Conservation (phyloP, 1,140 invertebrate species). For the Neodiprion virginianus region DNA sequence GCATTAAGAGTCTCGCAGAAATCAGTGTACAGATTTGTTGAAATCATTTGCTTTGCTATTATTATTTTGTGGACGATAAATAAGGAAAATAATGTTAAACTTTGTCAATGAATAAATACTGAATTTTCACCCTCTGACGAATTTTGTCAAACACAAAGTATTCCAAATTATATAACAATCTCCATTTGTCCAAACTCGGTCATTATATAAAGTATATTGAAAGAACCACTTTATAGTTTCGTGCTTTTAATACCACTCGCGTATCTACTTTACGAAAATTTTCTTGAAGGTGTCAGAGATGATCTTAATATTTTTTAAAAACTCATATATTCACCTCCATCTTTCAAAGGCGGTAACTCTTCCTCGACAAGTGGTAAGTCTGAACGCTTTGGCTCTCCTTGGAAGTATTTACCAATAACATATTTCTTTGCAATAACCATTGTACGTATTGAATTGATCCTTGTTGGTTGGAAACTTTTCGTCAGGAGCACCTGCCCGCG, state of each 20-base stretch:
- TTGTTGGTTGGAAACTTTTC: neutral
- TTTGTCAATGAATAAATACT: no score
- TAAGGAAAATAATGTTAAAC: no score
- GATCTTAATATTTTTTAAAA: neutral
- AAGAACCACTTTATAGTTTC: no score
- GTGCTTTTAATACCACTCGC: no score
- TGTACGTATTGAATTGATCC: neutral
- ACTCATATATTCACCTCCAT: constrained; percentile 51
- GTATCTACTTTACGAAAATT: no score
- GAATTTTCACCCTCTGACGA: no score
- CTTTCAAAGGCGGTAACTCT: constrained; percentile 50
- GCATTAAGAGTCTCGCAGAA: no score
- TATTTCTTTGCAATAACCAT: constrained; percentile 58
- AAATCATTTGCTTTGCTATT: constrained; percentile 29
- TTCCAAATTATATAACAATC: no score
- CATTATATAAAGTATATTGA: neutral
- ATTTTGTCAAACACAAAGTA: no score
- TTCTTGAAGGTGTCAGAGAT: neutral
- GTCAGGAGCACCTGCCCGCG: neutral
- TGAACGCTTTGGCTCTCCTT: constrained; percentile 58
- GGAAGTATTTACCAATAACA: constrained; percentile 53
- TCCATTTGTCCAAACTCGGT: neutral
- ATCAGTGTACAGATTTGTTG: neutral
- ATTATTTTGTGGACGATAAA: no score
- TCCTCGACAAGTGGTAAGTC: constrained; percentile 60